A percentile compares a stretch with the other conserved stretches of the same genome.
phyloP scores from a whole-genome alignment of 2,797 vertebrate species.

The Peromyscus nudipes region DNA sequence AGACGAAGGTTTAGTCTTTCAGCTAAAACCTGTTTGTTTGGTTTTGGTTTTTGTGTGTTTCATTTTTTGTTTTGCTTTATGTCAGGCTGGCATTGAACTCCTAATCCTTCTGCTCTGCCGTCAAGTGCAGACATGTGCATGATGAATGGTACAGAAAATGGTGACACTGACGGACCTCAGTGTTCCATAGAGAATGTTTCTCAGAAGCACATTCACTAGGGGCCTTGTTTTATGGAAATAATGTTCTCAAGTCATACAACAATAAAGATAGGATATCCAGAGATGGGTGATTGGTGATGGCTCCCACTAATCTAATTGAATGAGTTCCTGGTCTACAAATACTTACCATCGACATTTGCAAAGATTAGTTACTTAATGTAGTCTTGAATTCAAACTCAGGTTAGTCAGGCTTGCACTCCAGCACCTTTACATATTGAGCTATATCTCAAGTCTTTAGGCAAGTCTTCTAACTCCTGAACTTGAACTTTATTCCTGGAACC shows the following conservation, averaged over 20 bases:
- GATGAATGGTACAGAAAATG: background rate
- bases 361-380: background rate
- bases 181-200: background rate
- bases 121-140: background rate
- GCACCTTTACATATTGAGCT: background rate
- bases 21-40: background rate
- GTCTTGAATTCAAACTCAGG: background rate
- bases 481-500: background rate
- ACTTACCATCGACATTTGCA: background rate
- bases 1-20: constrained; percentile 3
- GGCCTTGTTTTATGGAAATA: background rate
- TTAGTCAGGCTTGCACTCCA: background rate
- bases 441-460: background rate
- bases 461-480: background rate
- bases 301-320: background rate
- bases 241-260: background rate
- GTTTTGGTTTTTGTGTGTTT: background rate
- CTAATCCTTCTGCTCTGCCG: background rate
- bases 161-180: background rate
- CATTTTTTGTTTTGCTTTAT: background rate
- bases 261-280: background rate
- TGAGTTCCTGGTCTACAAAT: background rate
- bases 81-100: background rate
- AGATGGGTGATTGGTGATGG: background rate
- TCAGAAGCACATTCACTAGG: background rate